Conservation (phyloP, 1,140 invertebrate species). For the Ganaspis sp. region DNA sequence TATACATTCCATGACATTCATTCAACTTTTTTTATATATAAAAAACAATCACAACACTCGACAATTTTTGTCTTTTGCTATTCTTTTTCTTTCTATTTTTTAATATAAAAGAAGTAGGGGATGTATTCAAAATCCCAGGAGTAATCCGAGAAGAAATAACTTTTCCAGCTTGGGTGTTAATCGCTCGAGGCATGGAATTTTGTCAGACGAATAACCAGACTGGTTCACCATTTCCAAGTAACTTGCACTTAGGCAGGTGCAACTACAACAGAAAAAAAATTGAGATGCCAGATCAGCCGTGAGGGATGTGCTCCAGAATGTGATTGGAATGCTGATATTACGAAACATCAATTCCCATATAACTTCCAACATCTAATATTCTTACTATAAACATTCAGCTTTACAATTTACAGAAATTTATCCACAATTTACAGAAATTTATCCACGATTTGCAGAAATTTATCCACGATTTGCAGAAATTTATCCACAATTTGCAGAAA, state of each 20-base stretch:
- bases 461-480: too few species aligned
- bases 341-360: background rate
- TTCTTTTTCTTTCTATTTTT: background rate
- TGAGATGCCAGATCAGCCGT: background rate
- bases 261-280: background rate
- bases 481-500: too few species aligned
- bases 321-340: slow-evolving; percentile 14
- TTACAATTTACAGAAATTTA: too few species aligned
- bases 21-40: too few species aligned
- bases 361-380: background rate
- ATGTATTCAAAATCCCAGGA: background rate
- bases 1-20: too few species aligned
- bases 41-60: too few species aligned
- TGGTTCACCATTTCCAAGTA: slow-evolving; percentile 1
- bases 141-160: slow-evolving; percentile 2
- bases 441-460: too few species aligned
- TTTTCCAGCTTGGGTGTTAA: background rate
- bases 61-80: background rate
- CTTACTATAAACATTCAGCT: too few species aligned
- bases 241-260: slow-evolving; percentile 8
- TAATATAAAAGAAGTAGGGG: background rate
- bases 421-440: too few species aligned
- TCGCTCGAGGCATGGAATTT: slow-evolving; percentile 7
- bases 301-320: slow-evolving; percentile 12
- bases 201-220: background rate